Conservation (phyloP, 2,888 invertebrate species). For the Nowickia ferox region DNA sequence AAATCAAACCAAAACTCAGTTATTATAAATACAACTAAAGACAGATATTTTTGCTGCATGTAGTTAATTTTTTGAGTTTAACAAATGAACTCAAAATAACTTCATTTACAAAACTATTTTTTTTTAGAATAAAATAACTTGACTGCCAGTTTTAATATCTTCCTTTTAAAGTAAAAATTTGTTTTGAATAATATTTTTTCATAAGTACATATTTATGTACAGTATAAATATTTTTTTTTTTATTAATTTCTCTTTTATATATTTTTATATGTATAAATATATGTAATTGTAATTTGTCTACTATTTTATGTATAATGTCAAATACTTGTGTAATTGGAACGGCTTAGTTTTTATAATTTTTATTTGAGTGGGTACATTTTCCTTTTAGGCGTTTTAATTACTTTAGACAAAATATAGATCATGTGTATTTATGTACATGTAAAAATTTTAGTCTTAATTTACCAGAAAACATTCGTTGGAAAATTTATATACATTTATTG, state of each 20-base stretch:
- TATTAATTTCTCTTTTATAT: background rate
- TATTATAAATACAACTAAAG: background rate
- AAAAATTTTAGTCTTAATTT: too few relatives aligned
- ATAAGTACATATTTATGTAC: too few relatives aligned
- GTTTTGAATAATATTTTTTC: background rate
- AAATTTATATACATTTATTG: too few relatives aligned
- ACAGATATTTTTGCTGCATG: background rate
- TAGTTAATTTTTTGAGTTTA: background rate
- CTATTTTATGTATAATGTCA: constrained; percentile 7
- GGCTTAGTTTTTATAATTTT: background rate
- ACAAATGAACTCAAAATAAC: background rate
- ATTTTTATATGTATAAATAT: background rate
- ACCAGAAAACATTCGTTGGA: too few relatives aligned
- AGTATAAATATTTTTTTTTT: background rate
- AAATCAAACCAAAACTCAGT: too few relatives aligned
- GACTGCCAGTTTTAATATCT: background rate
- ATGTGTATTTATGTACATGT: too few relatives aligned
- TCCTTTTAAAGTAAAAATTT: background rate
- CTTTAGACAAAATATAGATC: too few relatives aligned
- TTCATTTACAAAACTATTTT: background rate
- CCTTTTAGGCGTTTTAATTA: background rate
- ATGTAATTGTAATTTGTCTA: background rate
- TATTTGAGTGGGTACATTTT: constrained; percentile 24
- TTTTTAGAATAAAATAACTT: background rate
- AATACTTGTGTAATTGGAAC: constrained; percentile 51